These are phyloP conservation scores for Chlorops oryzae DNA, from an alignment of 1,140 invertebrate genomes.

Conservation along the genomic window DNA sequence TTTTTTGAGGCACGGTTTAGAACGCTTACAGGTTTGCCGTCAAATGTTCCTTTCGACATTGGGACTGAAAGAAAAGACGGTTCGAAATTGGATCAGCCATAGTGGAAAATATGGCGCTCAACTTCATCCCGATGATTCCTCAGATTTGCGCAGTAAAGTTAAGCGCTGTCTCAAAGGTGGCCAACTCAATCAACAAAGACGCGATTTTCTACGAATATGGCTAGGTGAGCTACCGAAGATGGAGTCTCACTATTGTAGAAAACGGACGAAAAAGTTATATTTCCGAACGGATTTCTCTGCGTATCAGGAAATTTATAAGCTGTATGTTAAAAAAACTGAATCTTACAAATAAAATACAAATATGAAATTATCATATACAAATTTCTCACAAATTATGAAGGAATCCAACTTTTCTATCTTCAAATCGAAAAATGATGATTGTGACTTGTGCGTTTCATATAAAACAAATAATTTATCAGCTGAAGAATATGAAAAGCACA, in stretches of 20 bases:
- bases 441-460: conserved; percentile 23
- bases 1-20: not conserved
- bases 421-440: conserved; percentile 26
- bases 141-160: not conserved
- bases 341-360: not conserved
- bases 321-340: conserved; percentile 1
- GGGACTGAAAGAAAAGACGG: not conserved
- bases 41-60: conserved; percentile 10
- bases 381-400: conserved; percentile 11
- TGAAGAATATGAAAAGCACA: conserved; percentile 13
- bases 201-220: too few relatives aligned
- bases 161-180: too few relatives aligned
- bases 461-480: conserved; percentile 23
- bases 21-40: not conserved
- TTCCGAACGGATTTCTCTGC: too few relatives aligned
- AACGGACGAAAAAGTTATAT: too few relatives aligned
- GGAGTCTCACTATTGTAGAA: not conserved
- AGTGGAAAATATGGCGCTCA: not conserved
- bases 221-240: not conserved
- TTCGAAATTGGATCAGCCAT: not conserved
- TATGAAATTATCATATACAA: not conserved
- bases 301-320: conserved; percentile 1
- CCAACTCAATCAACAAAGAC: too few relatives aligned
- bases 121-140: not conserved
- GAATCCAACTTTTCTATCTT: conserved; percentile 20